Percentiles rank a stretch among this genome's conserved stretches.
Evolutionary conservation across 2,888 invertebrate species (phyloP).

Genomic region (Drosophila buzzatii): DNA sequence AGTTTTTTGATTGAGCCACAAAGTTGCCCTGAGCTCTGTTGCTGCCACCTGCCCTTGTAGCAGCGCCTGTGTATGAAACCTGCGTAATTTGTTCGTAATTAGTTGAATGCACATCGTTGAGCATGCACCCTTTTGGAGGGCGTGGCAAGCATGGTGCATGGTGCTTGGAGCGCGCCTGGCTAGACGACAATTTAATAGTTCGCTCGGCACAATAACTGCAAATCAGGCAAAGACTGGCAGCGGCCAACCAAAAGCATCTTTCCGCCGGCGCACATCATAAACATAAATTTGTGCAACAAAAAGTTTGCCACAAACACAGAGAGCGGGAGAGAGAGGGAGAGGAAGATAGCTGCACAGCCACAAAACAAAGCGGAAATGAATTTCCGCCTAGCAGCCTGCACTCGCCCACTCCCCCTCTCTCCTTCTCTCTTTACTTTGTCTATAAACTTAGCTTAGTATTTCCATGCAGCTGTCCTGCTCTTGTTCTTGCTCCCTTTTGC

Average conservation of each 20-base stretch:
- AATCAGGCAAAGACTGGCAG: slow-evolving; percentile 68
- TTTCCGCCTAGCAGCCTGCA: slow-evolving; percentile 64
- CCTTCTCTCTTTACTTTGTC: slow-evolving; percentile 48
- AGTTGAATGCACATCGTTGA: slow-evolving; percentile 74
- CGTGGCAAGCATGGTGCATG: slow-evolving; percentile 8
- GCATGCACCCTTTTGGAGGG: slow-evolving; percentile 14
- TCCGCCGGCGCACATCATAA: slow-evolving; percentile 72
- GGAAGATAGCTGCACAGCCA: slow-evolving; percentile 1
- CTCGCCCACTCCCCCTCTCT: background rate
- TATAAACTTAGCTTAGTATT: slow-evolving; percentile 70
- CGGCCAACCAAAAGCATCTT: slow-evolving; percentile 62
- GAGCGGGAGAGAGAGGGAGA: background rate
- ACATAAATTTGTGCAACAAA: slow-evolving; percentile 67
- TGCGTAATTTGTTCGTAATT: slow-evolving; percentile 75
- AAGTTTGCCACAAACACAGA: slow-evolving; percentile 50
- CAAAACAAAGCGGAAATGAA: slow-evolving; percentile 74
- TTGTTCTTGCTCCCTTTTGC: slow-evolving; percentile 28
- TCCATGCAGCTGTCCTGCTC: slow-evolving; percentile 56
- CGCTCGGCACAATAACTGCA: slow-evolving; percentile 64
- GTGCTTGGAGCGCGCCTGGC: slow-evolving; percentile 18
- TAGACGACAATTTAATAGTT: slow-evolving; percentile 56
- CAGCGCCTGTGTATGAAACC: slow-evolving; percentile 61
- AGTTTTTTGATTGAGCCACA: slow-evolving; percentile 72
- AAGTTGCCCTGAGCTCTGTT: slow-evolving; percentile 39
- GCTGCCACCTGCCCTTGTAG: slow-evolving; percentile 46